phyloP scores from a whole-genome alignment of 2,888 invertebrate genomes.

The Rotaria sp. region DNA sequence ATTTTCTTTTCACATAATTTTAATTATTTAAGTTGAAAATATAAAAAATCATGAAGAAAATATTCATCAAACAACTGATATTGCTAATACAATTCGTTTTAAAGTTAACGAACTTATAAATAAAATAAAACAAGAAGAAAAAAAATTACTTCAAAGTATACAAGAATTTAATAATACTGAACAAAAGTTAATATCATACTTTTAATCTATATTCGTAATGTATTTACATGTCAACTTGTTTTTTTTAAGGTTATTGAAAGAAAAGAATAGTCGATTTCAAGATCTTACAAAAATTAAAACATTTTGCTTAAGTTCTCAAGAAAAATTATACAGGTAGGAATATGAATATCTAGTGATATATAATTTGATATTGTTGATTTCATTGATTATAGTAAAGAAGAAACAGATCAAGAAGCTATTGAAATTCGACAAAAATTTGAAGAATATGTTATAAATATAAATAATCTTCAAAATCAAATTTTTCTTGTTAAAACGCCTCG shows the following conservation, averaged over 20 bases:
- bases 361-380: background rate
- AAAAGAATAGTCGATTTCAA: constrained; percentile 29
- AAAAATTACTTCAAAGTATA: constrained; percentile 32
- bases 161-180: constrained; percentile 35
- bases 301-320: constrained; percentile 28
- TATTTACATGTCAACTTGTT: too few species aligned
- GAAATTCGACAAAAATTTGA: constrained; percentile 35
- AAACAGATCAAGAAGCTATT: constrained; percentile 38
- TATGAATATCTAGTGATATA: background rate
- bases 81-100: constrained; percentile 14
- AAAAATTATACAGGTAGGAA: background rate
- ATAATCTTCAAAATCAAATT: constrained; percentile 30
- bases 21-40: constrained; percentile 29
- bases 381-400: constrained; percentile 33
- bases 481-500: background rate
- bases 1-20: too few species aligned
- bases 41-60: constrained; percentile 37
- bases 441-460: constrained; percentile 25
- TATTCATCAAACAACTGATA: constrained; percentile 32
- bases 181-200: background rate
- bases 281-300: constrained; percentile 31
- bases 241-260: background rate
- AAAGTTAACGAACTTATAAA: constrained; percentile 34
- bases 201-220: too few species aligned
- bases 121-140: constrained; percentile 37